Conservation (phyloP, 2,113 vertebrate species). For the Pipa parva region DNA sequence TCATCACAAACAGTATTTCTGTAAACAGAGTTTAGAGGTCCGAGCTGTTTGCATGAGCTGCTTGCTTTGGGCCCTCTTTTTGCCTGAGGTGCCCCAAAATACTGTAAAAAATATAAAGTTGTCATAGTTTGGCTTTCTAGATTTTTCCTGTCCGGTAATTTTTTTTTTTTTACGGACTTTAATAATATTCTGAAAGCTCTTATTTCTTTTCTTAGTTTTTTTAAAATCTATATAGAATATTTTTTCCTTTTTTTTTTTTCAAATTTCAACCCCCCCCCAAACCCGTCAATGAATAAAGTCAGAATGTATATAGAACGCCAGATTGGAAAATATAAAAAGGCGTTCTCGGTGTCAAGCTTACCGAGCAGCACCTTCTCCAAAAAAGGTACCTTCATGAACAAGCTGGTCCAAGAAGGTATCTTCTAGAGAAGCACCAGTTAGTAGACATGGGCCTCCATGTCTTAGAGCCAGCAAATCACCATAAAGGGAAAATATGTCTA, state of each 20-base stretch:
- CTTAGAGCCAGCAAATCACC: background rate
- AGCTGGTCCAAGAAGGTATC: background rate
- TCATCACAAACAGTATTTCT: slow-evolving; percentile 50
- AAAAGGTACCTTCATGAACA: background rate
- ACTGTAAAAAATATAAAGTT: slow-evolving; percentile 65
- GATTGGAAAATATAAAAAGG: background rate
- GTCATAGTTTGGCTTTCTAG: background rate
- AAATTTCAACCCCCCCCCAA: too few relatives aligned
- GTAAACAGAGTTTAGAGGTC: slow-evolving; percentile 91
- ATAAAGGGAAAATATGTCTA: background rate
- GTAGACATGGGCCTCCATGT: background rate
- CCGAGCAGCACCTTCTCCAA: background rate
- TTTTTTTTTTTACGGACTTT: background rate
- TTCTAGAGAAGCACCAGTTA: background rate
- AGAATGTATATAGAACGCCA: background rate
- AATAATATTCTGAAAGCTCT: background rate
- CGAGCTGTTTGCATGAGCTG: slow-evolving; percentile 78
- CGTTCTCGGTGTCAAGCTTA: background rate
- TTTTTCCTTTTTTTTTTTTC: background rate
- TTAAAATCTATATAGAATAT: background rate
- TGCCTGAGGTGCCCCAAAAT: slow-evolving; percentile 80
- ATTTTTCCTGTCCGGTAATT: slow-evolving; percentile 4
- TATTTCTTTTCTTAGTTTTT: too few relatives aligned
- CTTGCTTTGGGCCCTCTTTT: slow-evolving; percentile 74
- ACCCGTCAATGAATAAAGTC: background rate